Conservation (phyloP, 2,797 vertebrate genomes). For the Ispidina lecontei region DNA sequence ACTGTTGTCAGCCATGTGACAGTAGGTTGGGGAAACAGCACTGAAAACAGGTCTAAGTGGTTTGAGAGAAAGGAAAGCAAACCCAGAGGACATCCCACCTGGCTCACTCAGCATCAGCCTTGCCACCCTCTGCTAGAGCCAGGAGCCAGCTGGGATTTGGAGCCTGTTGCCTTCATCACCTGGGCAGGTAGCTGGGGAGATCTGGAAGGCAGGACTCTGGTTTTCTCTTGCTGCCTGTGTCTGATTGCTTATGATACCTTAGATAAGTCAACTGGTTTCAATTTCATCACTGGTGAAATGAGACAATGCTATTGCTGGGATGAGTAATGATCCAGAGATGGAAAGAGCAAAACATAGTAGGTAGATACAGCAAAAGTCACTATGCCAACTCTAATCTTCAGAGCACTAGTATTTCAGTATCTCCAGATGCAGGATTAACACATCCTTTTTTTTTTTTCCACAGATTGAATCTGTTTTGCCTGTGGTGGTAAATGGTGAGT, state of each 20-base stretch:
- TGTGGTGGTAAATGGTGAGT: not conserved
- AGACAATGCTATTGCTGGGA: not conserved
- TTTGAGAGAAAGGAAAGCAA: not conserved
- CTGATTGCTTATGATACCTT: not conserved
- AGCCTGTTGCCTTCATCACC: not conserved
- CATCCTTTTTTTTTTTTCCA: not conserved
- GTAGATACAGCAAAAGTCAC: not conserved
- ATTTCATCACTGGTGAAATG: not conserved
- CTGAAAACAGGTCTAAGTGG: not conserved
- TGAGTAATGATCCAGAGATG: not conserved
- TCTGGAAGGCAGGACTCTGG: not conserved
- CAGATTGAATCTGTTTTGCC: not conserved
- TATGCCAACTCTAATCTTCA: not conserved
- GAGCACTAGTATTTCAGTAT: not conserved
- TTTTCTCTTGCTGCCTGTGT: not conserved
- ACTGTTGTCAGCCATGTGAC: not conserved
- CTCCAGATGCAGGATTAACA: not conserved
- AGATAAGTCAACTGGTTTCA: not conserved
- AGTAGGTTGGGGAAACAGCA: not conserved
- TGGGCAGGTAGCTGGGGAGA: not conserved
- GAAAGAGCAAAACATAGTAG: not conserved
- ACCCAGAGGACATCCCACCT: not conserved
- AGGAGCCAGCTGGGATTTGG: not conserved
- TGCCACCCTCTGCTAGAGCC: fast-evolving
- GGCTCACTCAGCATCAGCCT: not conserved